A percentile compares a stretch with the other conserved stretches of the same genome.
Evolutionary conservation across 2,888 invertebrate genomes (phyloP).

Genomic region (Macrophya alboannulata): DNA sequence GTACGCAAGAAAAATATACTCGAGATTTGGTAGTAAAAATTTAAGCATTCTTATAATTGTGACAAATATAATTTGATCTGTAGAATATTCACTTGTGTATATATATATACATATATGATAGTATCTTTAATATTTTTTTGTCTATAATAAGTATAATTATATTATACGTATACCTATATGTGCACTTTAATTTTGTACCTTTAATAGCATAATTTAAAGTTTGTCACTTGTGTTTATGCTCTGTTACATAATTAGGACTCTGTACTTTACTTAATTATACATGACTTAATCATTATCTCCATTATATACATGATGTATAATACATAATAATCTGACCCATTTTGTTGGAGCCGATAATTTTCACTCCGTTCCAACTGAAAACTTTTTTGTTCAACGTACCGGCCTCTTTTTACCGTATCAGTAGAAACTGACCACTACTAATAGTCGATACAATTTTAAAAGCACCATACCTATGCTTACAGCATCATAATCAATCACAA

Average conservation of each 20-base stretch:
- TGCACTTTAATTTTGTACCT: slow-evolving; percentile 41
- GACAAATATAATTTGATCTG: background rate
- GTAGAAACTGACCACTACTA: background rate
- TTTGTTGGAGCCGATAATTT: background rate
- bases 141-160: background rate
- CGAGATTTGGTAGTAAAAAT: background rate
- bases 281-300: slow-evolving; percentile 20
- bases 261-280: background rate
- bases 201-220: slow-evolving; percentile 22
- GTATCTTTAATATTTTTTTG: background rate
- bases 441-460: slow-evolving; percentile 27
- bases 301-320: slow-evolving; percentile 37
- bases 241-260: slow-evolving; percentile 23
- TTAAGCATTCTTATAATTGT: too few species aligned
- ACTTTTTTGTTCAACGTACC: background rate
- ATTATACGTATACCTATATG: background rate
- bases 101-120: background rate
- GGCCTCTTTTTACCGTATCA: background rate
- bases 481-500: background rate
- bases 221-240: background rate
- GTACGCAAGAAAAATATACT: slow-evolving; percentile 5
- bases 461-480: slow-evolving; percentile 14
- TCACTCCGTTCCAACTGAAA: background rate
- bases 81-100: slow-evolving; percentile 6
- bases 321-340: slow-evolving; percentile 21